Conservation (phyloP, 2,888 invertebrate species). For the Drosophila mimica region DNA sequence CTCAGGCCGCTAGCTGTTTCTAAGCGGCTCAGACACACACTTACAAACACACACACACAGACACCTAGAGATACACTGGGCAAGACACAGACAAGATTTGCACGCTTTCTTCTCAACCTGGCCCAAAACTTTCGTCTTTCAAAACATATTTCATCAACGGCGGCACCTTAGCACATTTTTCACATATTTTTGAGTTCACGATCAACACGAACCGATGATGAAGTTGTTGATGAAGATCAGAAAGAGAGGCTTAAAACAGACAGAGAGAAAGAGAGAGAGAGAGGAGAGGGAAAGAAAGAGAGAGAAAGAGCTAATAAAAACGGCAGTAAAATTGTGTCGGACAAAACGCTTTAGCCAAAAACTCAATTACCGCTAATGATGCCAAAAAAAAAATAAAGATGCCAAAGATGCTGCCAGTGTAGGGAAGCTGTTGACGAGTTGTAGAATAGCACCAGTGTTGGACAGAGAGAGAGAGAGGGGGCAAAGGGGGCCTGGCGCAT, state of each 20-base stretch:
- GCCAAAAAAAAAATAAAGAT: constrained; percentile 30
- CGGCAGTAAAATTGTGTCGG: constrained; percentile 50
- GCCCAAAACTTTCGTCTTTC: constrained; percentile 55
- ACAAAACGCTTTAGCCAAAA: constrained; percentile 52
- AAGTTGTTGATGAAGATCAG: constrained; percentile 3
- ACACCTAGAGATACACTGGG: background rate
- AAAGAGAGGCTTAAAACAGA: constrained; percentile 7
- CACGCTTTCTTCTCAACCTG: constrained; percentile 73
- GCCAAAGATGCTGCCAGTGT: constrained; percentile 48
- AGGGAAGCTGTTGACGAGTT: background rate
- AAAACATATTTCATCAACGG: constrained; percentile 45
- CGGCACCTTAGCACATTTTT: constrained; percentile 72
- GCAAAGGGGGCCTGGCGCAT: constrained; percentile 2
- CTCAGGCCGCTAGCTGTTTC: constrained; percentile 5
- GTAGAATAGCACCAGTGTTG: background rate
- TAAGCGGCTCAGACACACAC: constrained; percentile 3
- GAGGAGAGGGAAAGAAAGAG: background rate
- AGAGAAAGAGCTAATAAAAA: constrained; percentile 1
- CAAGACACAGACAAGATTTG: constrained; percentile 52
- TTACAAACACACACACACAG: background rate
- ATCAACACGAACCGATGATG: constrained; percentile 49
- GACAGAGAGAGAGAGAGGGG: background rate
- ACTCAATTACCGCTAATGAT: constrained; percentile 65
- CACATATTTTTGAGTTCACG: constrained; percentile 70
- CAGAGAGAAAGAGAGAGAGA: background rate